Base-by-base conservation (phyloP, 2,888 invertebrate species). In the Hetaerina titia region DNA sequence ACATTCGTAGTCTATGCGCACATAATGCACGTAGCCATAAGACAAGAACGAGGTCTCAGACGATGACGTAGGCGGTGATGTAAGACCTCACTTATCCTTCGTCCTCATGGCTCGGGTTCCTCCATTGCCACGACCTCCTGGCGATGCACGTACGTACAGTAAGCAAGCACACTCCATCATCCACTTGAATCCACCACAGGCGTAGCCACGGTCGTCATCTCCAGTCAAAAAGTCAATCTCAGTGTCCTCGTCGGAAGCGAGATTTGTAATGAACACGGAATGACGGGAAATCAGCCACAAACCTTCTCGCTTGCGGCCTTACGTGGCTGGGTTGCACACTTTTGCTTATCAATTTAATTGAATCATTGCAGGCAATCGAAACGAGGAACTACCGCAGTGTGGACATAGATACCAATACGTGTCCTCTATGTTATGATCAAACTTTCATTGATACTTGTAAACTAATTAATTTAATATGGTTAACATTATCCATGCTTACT, bases 11-110 rank as follows among this genome's bases (percentile, higher is more conserved):
- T 81, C 81, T 15, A 81, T 31, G 31, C 13, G 81, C 81, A 31
- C 13, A 11, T 81, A 81, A 11, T 31, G 31, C 22, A 22, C 15
- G 81, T 25, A 81, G 5, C 81, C 81, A 31, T 9, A n/a, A 19
- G n/a, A 81, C 81, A 31, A 31, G 25, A n/a, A 81, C 81, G 81
- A 81, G 81, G 31, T 31, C 81, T 69, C 69, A 6, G 69, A 22
- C 69, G 69, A n/a, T 69, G 69, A 69, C 69, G 69, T n/a, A 69
- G 69, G 22, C 81, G 81, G 81, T 81, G 81, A 81, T 25, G 81
- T 81, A 81, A 81, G 81, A 81, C 31, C 81, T 81, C 81, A 31
- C 81, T 81, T 81, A 81, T 81, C 25, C 19, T 31, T 22, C 81
- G 31, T 13, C 11, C 25, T 25, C 81, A 13, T 81, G 45, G 45